phyloP scores from a whole-genome alignment of 2,888 invertebrate genomes.

The Acanthosoma haemorrhoidale region DNA sequence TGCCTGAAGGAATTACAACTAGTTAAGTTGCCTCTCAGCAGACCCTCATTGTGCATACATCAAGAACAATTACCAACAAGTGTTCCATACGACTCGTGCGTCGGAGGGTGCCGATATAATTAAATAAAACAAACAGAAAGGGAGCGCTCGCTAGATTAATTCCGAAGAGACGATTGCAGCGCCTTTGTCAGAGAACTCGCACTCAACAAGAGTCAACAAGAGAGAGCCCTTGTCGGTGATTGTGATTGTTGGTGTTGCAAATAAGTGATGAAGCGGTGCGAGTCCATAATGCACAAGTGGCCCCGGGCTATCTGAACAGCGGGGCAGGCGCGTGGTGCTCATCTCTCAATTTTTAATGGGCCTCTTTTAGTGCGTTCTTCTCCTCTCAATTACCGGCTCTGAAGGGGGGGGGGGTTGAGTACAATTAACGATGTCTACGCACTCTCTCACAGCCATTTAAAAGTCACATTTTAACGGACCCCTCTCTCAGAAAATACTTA shows the following conservation, averaged over 20 bases:
- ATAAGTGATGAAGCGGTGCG: constrained; percentile 18
- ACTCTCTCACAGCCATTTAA: background rate
- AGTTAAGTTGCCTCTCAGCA: too few relatives aligned
- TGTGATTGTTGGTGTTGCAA: constrained; percentile 10
- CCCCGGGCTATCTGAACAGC: too few relatives aligned
- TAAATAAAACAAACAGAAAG: constrained; percentile 24
- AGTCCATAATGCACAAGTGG: constrained; percentile 2
- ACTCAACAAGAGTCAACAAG: constrained; percentile 16
- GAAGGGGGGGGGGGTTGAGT: too few relatives aligned
- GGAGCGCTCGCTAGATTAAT: background rate
- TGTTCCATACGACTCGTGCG: background rate
- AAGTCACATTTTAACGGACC: constrained; percentile 5
- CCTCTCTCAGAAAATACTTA: background rate
- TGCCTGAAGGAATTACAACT: too few relatives aligned
- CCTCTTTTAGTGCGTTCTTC: too few relatives aligned
- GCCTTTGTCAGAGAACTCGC: background rate
- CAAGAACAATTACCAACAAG: constrained; percentile 1
- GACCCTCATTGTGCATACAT: too few relatives aligned
- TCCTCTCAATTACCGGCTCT: too few relatives aligned
- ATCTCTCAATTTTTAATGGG: too few relatives aligned
- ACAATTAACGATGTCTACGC: too few relatives aligned
- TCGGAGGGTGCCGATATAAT: constrained; percentile 11
- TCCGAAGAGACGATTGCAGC: background rate
- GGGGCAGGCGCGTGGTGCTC: background rate
- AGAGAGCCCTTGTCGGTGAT: constrained; percentile 1